phyloP scores from a whole-genome alignment of 2,888 invertebrate genomes.

The Hyppa rectilinea region DNA sequence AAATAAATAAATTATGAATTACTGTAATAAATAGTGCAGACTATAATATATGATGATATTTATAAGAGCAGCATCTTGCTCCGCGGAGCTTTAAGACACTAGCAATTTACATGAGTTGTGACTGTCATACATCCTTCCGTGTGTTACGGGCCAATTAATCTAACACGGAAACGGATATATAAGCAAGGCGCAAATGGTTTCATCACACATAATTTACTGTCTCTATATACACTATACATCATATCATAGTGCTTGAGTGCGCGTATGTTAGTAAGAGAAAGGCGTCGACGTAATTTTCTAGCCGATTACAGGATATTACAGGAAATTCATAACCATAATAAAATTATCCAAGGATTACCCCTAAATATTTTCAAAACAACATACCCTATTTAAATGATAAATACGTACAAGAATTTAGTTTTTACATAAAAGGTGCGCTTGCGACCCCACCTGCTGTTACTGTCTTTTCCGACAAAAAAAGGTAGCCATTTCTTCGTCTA shows the following conservation, averaged over 20 bases:
- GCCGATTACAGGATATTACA: slow-evolving; percentile 56
- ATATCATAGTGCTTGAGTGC: slow-evolving; percentile 24
- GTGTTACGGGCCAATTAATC: slow-evolving; percentile 88
- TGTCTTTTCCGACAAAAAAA: neutral
- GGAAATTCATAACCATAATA: slow-evolving; percentile 57
- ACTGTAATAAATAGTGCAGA: slow-evolving; percentile 16
- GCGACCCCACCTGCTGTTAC: too few species aligned
- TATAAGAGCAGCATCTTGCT: slow-evolving; percentile 43
- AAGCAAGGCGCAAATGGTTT: slow-evolving; percentile 85
- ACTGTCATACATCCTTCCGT: slow-evolving; percentile 88
- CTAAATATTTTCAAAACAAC: neutral
- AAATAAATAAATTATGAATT: neutral
- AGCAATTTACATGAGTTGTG: slow-evolving; percentile 89
- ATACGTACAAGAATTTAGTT: too few species aligned
- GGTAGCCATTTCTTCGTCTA: too few species aligned
- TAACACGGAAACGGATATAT: slow-evolving; percentile 89
- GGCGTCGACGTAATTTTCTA: slow-evolving; percentile 63
- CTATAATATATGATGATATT: slow-evolving; percentile 42
- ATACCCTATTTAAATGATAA: neutral
- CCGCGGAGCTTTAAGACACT: slow-evolving; percentile 68
- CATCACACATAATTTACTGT: slow-evolving; percentile 82
- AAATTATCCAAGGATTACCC: neutral
- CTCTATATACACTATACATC: slow-evolving; percentile 35
- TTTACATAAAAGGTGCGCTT: too few species aligned
- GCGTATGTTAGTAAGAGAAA: slow-evolving; percentile 53